These are phyloP conservation scores for Proterorhinus semilunaris DNA, from an alignment of 2,113 vertebrate species.

Conservation along the genomic window DNA sequence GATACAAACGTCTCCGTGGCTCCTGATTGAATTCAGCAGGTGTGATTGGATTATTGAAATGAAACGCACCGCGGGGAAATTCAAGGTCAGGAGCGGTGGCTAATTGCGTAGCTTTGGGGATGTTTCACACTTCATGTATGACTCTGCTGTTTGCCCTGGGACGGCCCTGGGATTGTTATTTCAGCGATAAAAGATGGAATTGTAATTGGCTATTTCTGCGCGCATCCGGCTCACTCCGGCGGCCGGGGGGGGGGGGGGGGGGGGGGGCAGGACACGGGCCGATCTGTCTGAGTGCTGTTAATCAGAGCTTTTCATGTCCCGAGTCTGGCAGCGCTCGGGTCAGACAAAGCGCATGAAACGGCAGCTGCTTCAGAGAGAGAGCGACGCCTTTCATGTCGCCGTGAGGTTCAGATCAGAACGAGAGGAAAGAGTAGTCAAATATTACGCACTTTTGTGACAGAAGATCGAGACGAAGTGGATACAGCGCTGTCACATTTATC, in stretches of 20 bases:
- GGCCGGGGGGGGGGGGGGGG: too few relatives aligned
- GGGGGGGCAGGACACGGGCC: not conserved
- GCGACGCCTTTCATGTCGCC: too few relatives aligned
- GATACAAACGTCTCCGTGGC: conserved; percentile 19
- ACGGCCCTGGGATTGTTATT: not conserved
- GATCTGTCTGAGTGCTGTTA: not conserved
- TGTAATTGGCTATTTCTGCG: not conserved
- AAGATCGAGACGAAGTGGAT: too few relatives aligned
- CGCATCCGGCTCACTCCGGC: not conserved
- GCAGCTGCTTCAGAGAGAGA: not conserved
- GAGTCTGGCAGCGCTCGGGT: too few relatives aligned
- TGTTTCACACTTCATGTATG: not conserved
- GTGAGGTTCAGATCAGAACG: too few relatives aligned
- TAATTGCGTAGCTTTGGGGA: conserved; percentile 30
- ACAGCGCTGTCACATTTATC: too few relatives aligned
- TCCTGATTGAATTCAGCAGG: conserved; percentile 30
- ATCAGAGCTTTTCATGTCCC: too few relatives aligned
- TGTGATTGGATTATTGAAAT: not conserved
- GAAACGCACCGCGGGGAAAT: conserved; percentile 26
- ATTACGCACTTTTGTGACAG: too few relatives aligned
- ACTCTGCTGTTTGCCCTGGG: conserved; percentile 7
- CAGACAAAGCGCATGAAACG: not conserved
- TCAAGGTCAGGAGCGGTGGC: conserved; percentile 31
- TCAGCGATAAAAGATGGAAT: not conserved
- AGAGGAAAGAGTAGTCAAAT: too few relatives aligned